Percentiles rank a stretch among this genome's conserved stretches.
These are phyloP conservation scores for Platycheirus albimanus DNA, from an alignment of 2,888 invertebrate species.

Conservation along the genomic window DNA sequence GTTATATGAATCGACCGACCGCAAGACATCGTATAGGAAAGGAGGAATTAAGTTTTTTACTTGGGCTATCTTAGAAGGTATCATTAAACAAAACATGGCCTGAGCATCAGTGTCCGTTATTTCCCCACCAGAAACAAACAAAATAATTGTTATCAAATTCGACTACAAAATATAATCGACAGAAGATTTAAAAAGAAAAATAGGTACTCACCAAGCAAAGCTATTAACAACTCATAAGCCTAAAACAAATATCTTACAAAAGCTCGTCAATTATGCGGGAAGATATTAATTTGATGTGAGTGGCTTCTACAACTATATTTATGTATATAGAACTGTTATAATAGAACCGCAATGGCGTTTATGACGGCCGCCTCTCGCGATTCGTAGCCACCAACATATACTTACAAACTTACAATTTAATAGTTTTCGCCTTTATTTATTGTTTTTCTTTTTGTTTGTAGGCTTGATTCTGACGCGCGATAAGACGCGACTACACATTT, in stretches of 20 bases:
- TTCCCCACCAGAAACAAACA: background rate
- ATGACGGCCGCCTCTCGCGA: slow-evolving; percentile 10
- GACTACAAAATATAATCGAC: slow-evolving; percentile 15
- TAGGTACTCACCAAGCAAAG: background rate
- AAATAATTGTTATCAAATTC: slow-evolving; percentile 23
- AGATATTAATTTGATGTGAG: too few relatives aligned
- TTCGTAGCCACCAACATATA: slow-evolving; percentile 38
- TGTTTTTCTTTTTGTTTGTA: slow-evolving; percentile 12
- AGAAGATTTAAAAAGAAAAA: background rate
- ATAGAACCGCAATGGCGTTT: slow-evolving; percentile 51
- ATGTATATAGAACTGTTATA: slow-evolving; percentile 19
- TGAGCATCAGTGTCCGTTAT: background rate
- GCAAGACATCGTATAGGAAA: slow-evolving; percentile 33
- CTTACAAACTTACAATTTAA: slow-evolving; percentile 49
- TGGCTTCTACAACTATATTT: too few relatives aligned
- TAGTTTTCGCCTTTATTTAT: slow-evolving; percentile 32
- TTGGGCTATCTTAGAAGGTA: slow-evolving; percentile 3
- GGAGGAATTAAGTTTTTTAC: slow-evolving; percentile 29
- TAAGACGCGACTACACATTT: slow-evolving; percentile 34
- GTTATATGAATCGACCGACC: slow-evolving; percentile 32
- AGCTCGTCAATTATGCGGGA: slow-evolving; percentile 39
- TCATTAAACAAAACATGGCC: background rate
- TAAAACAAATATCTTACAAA: slow-evolving; percentile 50
- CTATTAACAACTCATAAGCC: slow-evolving; percentile 34
- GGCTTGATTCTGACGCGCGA: slow-evolving; percentile 39